Percentiles rank a stretch among this genome's conserved stretches.
Evolutionary conservation across 2,113 vertebrate species (phyloP).

Genomic region (Cyphomyrus plagiostoma): DNA sequence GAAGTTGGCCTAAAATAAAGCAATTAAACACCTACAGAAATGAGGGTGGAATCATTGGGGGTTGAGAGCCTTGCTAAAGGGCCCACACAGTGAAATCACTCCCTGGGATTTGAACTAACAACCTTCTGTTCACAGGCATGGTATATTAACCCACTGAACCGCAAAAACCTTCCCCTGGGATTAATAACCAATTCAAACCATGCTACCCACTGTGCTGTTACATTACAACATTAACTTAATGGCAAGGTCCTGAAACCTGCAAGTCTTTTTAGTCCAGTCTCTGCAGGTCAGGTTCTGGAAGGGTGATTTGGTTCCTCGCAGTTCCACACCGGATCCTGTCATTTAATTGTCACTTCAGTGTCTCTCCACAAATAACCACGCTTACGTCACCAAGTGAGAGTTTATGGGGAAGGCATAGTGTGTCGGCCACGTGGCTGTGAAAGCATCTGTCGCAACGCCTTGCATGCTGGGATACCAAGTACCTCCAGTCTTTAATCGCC

Average conservation of each 20-base stretch:
- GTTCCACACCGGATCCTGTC: background rate
- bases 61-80: background rate
- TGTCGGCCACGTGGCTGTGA: background rate
- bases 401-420: background rate
- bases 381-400: background rate
- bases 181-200: background rate
- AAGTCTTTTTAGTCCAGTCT: background rate
- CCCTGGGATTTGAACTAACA: background rate
- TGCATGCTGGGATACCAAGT: slow-evolving; percentile 4
- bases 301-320: background rate
- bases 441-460: background rate
- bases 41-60: background rate
- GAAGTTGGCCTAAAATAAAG: background rate
- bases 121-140: background rate
- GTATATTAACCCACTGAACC: background rate
- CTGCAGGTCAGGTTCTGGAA: background rate
- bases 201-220: background rate
- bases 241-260: background rate
- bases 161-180: background rate
- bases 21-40: background rate
- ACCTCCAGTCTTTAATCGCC: background rate
- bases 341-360: background rate
- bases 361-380: background rate
- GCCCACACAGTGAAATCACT: background rate
- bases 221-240: background rate